phyloP scores from a whole-genome alignment of 1,140 invertebrate genomes.

The Neodiprion virginianus region DNA sequence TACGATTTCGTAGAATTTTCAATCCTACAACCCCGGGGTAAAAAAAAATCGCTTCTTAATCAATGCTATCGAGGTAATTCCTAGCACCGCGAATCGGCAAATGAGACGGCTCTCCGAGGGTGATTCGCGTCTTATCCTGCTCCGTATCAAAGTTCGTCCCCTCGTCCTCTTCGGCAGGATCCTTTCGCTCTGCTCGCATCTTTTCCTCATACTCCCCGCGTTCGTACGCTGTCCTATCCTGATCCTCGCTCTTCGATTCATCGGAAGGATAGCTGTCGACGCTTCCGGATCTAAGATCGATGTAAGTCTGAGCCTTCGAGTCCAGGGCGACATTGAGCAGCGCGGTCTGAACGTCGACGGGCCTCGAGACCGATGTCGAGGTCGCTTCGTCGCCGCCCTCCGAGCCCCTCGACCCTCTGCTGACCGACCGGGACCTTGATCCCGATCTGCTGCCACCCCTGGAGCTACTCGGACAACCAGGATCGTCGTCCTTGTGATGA shows the following conservation, averaged over 20 bases:
- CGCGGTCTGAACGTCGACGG: constrained; percentile 2
- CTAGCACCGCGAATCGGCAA: constrained; percentile 15
- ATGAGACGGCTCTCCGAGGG: constrained; percentile 27
- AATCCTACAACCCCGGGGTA: too few relatives aligned
- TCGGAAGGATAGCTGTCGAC: constrained; percentile 19
- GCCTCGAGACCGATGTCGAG: neutral
- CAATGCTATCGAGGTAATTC: neutral
- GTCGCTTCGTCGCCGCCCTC: constrained; percentile 12
- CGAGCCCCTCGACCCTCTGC: constrained; percentile 34
- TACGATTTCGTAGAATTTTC: neutral
- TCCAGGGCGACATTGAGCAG: constrained; percentile 8
- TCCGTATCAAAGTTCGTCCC: neutral
- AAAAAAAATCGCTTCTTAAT: neutral
- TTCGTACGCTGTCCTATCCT: constrained; percentile 10
- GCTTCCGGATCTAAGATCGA: constrained; percentile 29
- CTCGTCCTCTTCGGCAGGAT: neutral
- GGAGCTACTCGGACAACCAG: constrained; percentile 22
- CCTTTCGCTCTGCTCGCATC: neutral
- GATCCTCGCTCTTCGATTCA: constrained; percentile 6
- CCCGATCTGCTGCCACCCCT: constrained; percentile 19
- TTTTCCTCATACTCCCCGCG: neutral
- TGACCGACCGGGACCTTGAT: constrained; percentile 42
- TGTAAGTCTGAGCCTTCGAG: constrained; percentile 25
- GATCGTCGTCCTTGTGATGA: constrained; percentile 42
- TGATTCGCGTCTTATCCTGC: neutral